Conservation (phyloP, 2,113 vertebrate species). For the Aleadryas rufinucha region DNA sequence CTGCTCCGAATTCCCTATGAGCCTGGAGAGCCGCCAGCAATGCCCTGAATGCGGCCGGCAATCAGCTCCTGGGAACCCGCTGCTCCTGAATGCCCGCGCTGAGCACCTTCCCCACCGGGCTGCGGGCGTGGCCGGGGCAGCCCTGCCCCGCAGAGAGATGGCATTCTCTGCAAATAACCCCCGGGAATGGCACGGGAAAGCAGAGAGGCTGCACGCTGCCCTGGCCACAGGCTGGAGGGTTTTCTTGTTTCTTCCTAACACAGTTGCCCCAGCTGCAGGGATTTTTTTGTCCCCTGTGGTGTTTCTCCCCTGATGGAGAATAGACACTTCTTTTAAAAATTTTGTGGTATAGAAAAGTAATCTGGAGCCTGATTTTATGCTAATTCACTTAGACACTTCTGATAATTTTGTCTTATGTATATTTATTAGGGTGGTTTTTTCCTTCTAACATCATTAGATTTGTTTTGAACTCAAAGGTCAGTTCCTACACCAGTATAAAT, state of each 20-base stretch:
- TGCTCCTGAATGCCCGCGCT: neutral
- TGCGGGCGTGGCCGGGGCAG: neutral
- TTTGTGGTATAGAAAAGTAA: neutral
- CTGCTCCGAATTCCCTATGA: neutral
- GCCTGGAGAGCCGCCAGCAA: neutral
- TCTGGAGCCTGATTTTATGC: neutral
- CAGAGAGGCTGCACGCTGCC: neutral
- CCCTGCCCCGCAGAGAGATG: neutral
- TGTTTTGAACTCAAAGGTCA: conserved; percentile 53
- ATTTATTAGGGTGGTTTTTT: neutral
- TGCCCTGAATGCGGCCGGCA: neutral
- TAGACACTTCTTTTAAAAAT: neutral
- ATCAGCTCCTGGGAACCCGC: neutral
- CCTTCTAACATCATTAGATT: conserved; percentile 1
- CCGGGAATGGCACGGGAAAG: neutral
- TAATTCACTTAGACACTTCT: neutral
- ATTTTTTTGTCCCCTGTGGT: neutral
- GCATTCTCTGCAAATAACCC: neutral
- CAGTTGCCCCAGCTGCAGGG: neutral
- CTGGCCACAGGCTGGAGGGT: neutral
- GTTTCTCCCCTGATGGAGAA: neutral
- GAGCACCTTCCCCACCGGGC: neutral
- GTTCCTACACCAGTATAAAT: conserved; percentile 17
- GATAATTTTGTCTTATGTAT: conserved; percentile 32
- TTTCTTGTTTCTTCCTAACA: neutral